A percentile compares a stretch with the other conserved stretches of the same genome.
Evolutionary conservation across 2,888 invertebrate species (phyloP).

Genomic region (Drosophila yooni): DNA sequence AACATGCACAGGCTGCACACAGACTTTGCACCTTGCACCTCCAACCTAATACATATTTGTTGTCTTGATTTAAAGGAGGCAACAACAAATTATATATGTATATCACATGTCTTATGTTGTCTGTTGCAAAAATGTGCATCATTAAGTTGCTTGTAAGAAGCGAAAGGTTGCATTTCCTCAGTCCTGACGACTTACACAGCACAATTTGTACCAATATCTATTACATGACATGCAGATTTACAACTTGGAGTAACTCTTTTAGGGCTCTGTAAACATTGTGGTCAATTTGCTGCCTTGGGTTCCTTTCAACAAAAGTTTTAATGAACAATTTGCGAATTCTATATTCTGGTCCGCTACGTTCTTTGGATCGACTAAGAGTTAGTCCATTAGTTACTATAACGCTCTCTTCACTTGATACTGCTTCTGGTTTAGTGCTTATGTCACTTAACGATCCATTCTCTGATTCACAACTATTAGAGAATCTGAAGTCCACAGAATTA

Average conservation of each 20-base stretch:
- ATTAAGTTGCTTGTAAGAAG: background rate
- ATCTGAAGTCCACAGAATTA: too few species aligned
- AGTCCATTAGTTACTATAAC: too few species aligned
- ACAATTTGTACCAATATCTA: background rate
- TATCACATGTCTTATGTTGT: background rate
- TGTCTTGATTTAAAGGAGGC: background rate
- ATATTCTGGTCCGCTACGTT: too few species aligned
- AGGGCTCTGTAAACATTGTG: background rate
- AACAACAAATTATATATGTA: background rate
- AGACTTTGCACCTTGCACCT: background rate
- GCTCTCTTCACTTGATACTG: background rate
- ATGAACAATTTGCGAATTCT: background rate
- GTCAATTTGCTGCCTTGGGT: background rate
- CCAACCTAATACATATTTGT: background rate
- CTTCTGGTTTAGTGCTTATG: background rate
- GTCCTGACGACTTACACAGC: background rate
- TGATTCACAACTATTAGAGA: background rate
- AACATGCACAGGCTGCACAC: conserved; percentile 2
- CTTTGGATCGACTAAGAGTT: too few species aligned
- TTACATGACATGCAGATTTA: background rate
- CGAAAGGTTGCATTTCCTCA: background rate
- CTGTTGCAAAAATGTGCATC: background rate
- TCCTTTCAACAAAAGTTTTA: background rate
- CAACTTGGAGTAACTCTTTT: background rate
- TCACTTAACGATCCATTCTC: background rate